Evolutionary conservation across 2,888 invertebrate species (phyloP).

Genomic region (Cosmopolites sordidus): DNA sequence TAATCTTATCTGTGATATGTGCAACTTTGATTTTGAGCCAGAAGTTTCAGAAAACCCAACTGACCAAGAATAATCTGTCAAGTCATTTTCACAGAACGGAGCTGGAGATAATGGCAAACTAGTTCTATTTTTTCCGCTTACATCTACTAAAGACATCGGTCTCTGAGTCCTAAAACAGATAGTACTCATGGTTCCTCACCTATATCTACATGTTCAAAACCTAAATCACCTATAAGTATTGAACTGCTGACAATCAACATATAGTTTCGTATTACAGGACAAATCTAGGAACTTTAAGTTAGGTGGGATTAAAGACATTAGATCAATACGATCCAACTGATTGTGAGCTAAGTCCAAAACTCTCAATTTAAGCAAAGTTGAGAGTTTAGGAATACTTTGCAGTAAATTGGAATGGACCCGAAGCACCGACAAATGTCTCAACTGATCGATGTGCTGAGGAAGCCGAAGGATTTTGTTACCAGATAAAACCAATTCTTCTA

Average conservation of each 20-base stretch:
- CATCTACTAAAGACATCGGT: slow-evolving; percentile 78
- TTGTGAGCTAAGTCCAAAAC: slow-evolving; percentile 83
- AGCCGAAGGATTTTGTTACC: slow-evolving; percentile 74
- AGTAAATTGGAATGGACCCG: slow-evolving; percentile 79
- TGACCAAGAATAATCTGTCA: slow-evolving; percentile 68
- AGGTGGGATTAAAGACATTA: slow-evolving; percentile 71
- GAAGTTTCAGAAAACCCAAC: slow-evolving; percentile 83
- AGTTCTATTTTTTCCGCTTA: slow-evolving; percentile 72
- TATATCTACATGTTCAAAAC: no score
- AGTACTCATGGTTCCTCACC: no score
- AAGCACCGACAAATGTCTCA: slow-evolving; percentile 68
- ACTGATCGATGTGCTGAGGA: slow-evolving; percentile 69
- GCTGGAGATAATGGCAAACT: slow-evolving; percentile 58
- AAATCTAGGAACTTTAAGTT: slow-evolving; percentile 81
- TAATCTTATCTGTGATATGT: slow-evolving; percentile 72
- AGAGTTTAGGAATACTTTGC: slow-evolving; percentile 69
- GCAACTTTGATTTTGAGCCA: slow-evolving; percentile 67
- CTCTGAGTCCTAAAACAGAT: slow-evolving; percentile 59
- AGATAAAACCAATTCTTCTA: slow-evolving; percentile 78
- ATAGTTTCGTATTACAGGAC: slow-evolving; percentile 76
- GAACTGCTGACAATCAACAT: slow-evolving; percentile 79
- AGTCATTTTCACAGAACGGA: slow-evolving; percentile 54
- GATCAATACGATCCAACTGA: slow-evolving; percentile 74
- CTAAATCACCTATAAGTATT: slow-evolving; percentile 55
- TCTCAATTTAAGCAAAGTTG: slow-evolving; percentile 68